Evolutionary conservation across 2,888 invertebrate genomes (phyloP).

Genomic region (Corythucha ciliata): DNA sequence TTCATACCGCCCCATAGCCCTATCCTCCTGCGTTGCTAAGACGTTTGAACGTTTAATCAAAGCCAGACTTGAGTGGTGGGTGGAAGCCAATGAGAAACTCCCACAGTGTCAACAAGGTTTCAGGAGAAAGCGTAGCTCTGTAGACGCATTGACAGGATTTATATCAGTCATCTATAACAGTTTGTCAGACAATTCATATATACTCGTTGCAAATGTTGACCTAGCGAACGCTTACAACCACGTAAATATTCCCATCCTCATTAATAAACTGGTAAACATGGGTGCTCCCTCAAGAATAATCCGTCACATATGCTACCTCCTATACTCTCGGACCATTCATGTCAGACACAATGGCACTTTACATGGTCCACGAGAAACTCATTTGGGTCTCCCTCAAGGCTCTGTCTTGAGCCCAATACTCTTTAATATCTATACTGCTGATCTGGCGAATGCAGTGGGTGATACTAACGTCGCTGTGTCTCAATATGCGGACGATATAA

Average conservation of each 20-base stretch:
- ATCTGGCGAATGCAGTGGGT: no score
- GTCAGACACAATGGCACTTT: no score
- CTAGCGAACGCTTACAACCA: not conserved
- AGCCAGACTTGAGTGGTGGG: constrained; percentile 26
- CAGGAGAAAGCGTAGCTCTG: constrained; percentile 21
- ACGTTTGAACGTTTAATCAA: constrained; percentile 28
- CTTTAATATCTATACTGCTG: no score
- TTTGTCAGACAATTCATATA: not conserved
- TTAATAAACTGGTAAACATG: not conserved
- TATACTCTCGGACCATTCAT: no score
- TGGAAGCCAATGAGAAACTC: constrained; percentile 22
- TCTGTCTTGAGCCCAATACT: no score
- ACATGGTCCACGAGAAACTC: no score
- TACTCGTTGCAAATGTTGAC: not conserved
- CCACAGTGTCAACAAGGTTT: constrained; percentile 28
- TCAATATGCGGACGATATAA: no score
- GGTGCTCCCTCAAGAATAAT: no score
- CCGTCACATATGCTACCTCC: no score
- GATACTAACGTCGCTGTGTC: no score
- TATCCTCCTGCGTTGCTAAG: constrained; percentile 28
- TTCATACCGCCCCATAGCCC: constrained; percentile 29
- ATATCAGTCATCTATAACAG: constrained; percentile 7
- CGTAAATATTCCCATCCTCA: not conserved
- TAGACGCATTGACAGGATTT: constrained; percentile 23
- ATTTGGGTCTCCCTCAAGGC: no score